These are phyloP conservation scores for Ceratothoa steindachneri DNA, from an alignment of 2,888 invertebrate genomes.

Conservation along the genomic window DNA sequence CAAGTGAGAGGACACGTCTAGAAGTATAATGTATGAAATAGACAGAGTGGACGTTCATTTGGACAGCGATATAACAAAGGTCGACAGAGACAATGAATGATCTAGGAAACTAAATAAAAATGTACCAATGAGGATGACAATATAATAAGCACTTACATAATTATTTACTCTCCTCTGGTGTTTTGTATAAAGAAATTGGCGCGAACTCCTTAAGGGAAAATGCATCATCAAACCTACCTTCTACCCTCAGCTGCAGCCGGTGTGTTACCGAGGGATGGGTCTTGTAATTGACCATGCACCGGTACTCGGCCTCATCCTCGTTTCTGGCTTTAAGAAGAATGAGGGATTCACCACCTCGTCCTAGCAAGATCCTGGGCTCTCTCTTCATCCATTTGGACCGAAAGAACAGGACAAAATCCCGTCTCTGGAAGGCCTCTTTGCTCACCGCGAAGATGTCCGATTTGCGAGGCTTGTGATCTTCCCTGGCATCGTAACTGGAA, in stretches of 20 bases:
- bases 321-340: background rate
- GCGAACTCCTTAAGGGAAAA: no score
- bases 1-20: no score
- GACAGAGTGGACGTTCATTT: no score
- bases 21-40: no score
- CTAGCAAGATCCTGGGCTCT: background rate
- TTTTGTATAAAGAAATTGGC: no score
- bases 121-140: no score
- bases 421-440: background rate
- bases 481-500: conserved; percentile 1
- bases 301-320: conserved; percentile 2
- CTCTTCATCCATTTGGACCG: background rate
- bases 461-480: background rate
- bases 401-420: background rate
- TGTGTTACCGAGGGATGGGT: background rate
- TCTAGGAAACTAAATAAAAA: no score
- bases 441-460: background rate
- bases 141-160: no score
- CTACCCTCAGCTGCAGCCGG: background rate
- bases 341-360: background rate
- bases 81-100: no score
- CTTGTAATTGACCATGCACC: conserved; percentile 1
- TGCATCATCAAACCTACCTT: no score
- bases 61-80: no score
- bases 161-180: no score